Conservation (phyloP, 1,140 invertebrate genomes). For the Tetragonula clypearis region DNA sequence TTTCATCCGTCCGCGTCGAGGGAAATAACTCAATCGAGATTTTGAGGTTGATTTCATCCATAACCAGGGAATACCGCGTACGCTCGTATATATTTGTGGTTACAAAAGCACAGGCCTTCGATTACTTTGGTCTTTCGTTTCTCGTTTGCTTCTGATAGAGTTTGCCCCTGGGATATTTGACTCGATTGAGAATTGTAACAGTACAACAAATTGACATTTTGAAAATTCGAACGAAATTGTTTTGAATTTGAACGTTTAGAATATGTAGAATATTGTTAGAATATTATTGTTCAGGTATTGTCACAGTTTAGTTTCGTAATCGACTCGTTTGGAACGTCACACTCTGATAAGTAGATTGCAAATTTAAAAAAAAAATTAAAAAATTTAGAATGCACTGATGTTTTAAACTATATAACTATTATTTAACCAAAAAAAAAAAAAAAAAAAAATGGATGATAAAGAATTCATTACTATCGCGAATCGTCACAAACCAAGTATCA, state of each 20-base stretch:
- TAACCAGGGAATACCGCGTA: slow-evolving; percentile 17
- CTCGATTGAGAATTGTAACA: background rate
- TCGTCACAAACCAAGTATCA: no score
- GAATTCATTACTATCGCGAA: no score
- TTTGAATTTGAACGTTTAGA: no score
- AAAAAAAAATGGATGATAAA: no score
- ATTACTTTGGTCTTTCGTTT: no score
- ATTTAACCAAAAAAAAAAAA: no score
- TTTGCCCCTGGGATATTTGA: background rate
- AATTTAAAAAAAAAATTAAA: no score
- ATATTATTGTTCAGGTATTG: no score
- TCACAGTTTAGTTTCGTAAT: background rate
- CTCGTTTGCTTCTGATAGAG: background rate
- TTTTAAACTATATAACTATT: no score
- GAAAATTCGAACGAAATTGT: background rate
- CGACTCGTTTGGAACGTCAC: background rate
- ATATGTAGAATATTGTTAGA: no score
- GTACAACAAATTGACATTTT: background rate
- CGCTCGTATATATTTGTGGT: slow-evolving; percentile 25
- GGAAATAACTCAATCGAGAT: slow-evolving; percentile 26
- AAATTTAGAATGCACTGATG: no score
- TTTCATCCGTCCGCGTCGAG: slow-evolving; percentile 15
- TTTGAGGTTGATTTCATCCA: slow-evolving; percentile 26
- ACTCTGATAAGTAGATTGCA: no score
- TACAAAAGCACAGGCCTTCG: slow-evolving; percentile 3